Conservation (phyloP, 2,113 vertebrate genomes). For the Micromys minutus region DNA sequence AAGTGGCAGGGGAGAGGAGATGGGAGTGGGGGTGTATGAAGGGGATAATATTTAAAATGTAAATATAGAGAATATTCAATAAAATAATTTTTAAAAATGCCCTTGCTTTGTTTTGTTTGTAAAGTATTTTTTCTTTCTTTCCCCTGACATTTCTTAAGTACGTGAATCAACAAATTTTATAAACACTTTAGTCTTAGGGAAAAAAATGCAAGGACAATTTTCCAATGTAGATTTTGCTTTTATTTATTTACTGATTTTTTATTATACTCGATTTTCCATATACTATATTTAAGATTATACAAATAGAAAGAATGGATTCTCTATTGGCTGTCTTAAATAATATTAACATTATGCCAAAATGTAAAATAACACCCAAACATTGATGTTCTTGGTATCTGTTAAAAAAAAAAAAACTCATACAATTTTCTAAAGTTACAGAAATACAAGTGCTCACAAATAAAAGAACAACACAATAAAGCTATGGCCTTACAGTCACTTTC, state of each 20-base stretch:
- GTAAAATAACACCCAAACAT: slow-evolving; percentile 48
- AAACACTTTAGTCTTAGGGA: background rate
- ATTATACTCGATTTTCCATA: background rate
- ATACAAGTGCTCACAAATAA: background rate
- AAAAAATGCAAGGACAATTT: background rate
- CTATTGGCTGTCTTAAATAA: slow-evolving; percentile 64
- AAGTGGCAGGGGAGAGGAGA: too few relatives aligned
- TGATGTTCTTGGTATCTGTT: slow-evolving; percentile 35
- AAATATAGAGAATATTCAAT: too few relatives aligned
- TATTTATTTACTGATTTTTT: background rate
- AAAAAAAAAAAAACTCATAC: background rate
- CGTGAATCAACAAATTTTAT: slow-evolving; percentile 6
- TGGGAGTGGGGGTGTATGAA: too few relatives aligned
- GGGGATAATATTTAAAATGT: too few relatives aligned
- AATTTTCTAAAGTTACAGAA: slow-evolving; percentile 54
- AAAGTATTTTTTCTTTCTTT: slow-evolving; percentile 17
- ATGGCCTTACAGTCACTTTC: background rate
- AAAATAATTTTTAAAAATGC: too few relatives aligned
- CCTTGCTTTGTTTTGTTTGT: slow-evolving; percentile 27
- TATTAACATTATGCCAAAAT: slow-evolving; percentile 52
- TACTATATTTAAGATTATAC: slow-evolving; percentile 21
- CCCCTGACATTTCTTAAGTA: slow-evolving; percentile 7
- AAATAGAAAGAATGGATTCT: slow-evolving; percentile 43
- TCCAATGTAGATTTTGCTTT: background rate
- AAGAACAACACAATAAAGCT: background rate